Conservation (phyloP, 2,113 vertebrate species). For the Aptenodytes forsteri region DNA sequence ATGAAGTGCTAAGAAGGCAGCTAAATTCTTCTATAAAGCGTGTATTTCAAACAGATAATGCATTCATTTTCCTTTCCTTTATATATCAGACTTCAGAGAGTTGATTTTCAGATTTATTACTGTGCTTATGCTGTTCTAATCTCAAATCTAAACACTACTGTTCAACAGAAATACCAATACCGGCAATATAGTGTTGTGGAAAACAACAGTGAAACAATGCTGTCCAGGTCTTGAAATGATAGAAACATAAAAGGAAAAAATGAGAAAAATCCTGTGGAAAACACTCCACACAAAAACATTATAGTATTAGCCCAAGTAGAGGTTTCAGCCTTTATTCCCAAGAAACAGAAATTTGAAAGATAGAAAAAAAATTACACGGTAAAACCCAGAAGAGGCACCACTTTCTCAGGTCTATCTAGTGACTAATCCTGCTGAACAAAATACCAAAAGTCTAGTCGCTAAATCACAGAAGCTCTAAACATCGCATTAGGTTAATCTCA, state of each 20-base stretch:
- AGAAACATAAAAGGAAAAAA: background rate
- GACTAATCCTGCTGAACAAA: background rate
- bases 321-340: background rate
- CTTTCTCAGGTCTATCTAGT: background rate
- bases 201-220: background rate
- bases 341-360: background rate
- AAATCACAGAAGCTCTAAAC: background rate
- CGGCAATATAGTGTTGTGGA: background rate
- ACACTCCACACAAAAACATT: background rate
- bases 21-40: background rate
- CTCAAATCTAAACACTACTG: background rate
- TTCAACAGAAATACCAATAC: background rate
- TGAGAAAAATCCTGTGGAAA: background rate
- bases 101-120: background rate
- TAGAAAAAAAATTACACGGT: background rate
- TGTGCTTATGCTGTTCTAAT: background rate
- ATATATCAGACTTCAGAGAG: background rate
- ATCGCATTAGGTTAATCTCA: background rate
- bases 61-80: background rate
- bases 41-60: background rate
- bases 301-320: background rate
- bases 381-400: background rate
- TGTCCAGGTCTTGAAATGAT: background rate
- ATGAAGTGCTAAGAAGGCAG: background rate
- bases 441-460: too few species aligned